Conservation (phyloP, 2,888 invertebrate species). For the Cephus rjabovi region DNA sequence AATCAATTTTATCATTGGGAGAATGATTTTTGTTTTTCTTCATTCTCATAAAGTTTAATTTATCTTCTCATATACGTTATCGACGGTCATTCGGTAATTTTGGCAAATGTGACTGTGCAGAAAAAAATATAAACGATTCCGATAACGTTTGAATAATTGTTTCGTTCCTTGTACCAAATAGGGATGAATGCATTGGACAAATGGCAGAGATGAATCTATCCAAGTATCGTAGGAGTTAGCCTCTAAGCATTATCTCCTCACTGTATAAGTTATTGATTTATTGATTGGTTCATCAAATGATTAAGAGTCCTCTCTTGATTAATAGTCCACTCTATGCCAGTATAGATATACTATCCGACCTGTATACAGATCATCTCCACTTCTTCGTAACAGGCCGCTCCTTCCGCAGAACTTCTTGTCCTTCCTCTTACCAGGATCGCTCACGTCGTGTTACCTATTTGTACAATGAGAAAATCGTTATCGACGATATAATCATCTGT, state of each 20-base stretch:
- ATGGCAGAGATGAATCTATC: constrained; percentile 9
- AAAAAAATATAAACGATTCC: neutral
- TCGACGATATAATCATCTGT: constrained; percentile 24
- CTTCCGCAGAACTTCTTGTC: neutral
- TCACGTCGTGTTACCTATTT: constrained; percentile 50
- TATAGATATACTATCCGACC: constrained; percentile 38
- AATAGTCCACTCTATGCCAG: constrained; percentile 51
- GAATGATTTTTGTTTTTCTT: neutral
- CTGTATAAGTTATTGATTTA: constrained; percentile 55
- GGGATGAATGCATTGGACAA: neutral
- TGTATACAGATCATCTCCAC: neutral
- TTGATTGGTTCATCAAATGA: constrained; percentile 50
- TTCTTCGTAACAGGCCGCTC: neutral
- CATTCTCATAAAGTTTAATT: neutral
- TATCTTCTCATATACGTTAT: neutral
- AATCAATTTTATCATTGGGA: neutral
- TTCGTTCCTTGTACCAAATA: neutral
- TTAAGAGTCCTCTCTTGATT: constrained; percentile 54
- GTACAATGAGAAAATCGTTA: constrained; percentile 37
- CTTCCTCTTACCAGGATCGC: constrained; percentile 17
- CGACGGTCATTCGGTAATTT: neutral
- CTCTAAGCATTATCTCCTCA: constrained; percentile 2
- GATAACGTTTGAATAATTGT: neutral
- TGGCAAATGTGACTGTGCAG: neutral
- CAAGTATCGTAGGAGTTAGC: neutral